Evolutionary conservation across 2,113 vertebrate species (phyloP).

Genomic region (Catharus fuscescens): DNA sequence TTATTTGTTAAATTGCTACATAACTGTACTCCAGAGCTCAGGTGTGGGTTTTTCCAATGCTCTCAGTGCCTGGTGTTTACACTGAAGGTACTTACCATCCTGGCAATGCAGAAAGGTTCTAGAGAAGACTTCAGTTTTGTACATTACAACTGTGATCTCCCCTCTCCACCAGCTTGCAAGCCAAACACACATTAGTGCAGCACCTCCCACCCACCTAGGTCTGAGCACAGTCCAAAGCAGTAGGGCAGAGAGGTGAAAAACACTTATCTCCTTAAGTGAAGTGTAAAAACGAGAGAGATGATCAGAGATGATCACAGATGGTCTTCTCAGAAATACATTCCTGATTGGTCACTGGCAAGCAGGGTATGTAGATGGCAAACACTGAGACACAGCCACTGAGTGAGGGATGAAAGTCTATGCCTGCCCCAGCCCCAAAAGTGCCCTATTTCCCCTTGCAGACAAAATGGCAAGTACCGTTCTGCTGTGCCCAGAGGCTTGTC

Average conservation of each 20-base stretch:
- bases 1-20: neutral
- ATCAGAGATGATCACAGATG: accelerated
- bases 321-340: neutral
- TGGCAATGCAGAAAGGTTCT: neutral
- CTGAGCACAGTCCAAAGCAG: neutral
- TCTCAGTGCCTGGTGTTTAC: neutral
- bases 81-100: neutral
- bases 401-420: neutral
- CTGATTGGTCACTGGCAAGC: neutral
- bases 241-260: neutral
- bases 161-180: neutral
- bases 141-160: neutral
- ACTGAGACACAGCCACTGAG: neutral
- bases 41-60: neutral
- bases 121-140: neutral
- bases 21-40: neutral
- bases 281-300: neutral
- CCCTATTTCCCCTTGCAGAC: neutral
- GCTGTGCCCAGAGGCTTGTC: neutral
- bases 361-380: neutral
- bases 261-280: neutral
- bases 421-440: neutral
- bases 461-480: neutral
- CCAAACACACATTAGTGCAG: neutral
- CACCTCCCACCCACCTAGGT: neutral